Base-by-base conservation (phyloP, 2,113 vertebrate genomes). In the Melanocharis versteri region DNA sequence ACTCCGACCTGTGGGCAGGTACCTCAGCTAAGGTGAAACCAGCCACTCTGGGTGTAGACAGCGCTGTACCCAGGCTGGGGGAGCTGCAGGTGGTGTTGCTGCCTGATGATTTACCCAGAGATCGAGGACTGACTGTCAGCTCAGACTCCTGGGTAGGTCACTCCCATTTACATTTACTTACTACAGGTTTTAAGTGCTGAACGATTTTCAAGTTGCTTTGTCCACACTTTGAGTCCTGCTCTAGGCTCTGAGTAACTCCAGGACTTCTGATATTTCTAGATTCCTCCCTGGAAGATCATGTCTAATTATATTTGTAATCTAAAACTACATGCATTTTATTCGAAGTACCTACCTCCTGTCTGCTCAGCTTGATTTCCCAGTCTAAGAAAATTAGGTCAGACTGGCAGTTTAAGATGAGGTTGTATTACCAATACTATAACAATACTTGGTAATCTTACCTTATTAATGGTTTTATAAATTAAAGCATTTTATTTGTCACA, bases 11-110 rank as follows among this genome's bases (percentile, higher is more conserved):
- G n/a, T 19, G 44, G 65, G 64, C 35, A 77, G 64, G 30, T 40
- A 50, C 35, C 54, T 62, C 44, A 70, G 37, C 50, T 35, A 6
- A 13, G n/a, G n/a, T 44, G 61, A 57, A 79, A 57, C 5, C 54
- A 64, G 35, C 12, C 40, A 19, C 1, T 0, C 27, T 26, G 45
- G n/a, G 15, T 21, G 20, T 8, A 44, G 28, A 14, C 33, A 50
- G 15, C 0, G 1, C 26, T 19, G 17, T 17, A 3, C 6, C 2
- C 79, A n/a, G 28, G 53, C 33, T 70, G 50, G 22, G 16, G 68
- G 6, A 82, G 12, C 60, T 51, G 33, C n/a, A 45, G 79, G 45
- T 77, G 30, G 6, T 65, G 30, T 15, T 88, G 33, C 40, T 82
- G 50, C 44, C 79, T 60, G 40, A 28, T 5, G 2, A 44, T 72